These are phyloP conservation scores for Pristionchus maxplancki DNA, from an alignment of 2,888 invertebrate species.

Conservation along the genomic window DNA sequence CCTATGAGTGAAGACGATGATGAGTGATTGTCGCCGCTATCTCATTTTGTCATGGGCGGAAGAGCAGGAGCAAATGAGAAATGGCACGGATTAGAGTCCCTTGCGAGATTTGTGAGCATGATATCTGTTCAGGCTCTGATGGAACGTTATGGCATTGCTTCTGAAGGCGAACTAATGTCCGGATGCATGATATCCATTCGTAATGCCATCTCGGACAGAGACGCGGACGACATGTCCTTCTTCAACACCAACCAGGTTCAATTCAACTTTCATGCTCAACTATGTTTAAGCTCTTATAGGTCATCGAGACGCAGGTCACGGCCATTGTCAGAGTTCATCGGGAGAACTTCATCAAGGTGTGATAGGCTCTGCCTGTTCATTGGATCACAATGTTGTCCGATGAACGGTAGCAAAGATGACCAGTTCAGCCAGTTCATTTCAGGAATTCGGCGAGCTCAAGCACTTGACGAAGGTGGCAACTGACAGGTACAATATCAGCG, in stretches of 20 bases:
- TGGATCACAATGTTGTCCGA: no score
- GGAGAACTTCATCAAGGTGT: constrained; percentile 42
- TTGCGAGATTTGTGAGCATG: no score
- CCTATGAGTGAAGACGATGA: no score
- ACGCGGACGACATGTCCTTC: constrained; percentile 76
- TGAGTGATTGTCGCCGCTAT: no score
- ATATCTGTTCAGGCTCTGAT: constrained; percentile 59
- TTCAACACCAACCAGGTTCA: constrained; percentile 71
- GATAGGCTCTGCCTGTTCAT: no score
- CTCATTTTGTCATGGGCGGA: no score
- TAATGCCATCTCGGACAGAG: constrained; percentile 72
- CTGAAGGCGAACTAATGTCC: constrained; percentile 73
- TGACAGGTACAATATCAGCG: not conserved
- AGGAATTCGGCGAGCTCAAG: constrained; percentile 36
- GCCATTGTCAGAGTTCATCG: not conserved
- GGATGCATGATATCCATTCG: constrained; percentile 68
- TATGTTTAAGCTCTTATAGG: not conserved
- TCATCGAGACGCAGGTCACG: constrained; percentile 37
- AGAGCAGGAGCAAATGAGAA: no score
- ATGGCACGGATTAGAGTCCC: no score
- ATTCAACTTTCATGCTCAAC: not conserved
- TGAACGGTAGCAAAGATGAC: no score
- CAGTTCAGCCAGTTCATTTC: no score
- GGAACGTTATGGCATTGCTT: constrained; percentile 70
- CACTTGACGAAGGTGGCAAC: not conserved